Conservation (phyloP, 1,140 invertebrate genomes). For the Ridgeia piscesae region DNA sequence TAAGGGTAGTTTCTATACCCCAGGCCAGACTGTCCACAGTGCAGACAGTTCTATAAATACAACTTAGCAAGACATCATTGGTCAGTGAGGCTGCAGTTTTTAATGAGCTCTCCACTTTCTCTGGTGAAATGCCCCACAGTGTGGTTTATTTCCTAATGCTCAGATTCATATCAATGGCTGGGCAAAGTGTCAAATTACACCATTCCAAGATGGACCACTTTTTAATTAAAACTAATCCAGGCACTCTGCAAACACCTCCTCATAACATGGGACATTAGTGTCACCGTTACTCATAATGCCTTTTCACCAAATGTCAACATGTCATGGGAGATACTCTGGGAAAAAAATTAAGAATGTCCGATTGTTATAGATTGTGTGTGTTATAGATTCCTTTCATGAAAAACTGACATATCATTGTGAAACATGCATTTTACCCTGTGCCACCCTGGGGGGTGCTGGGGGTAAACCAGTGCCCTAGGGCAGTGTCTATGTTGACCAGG, state of each 20-base stretch:
- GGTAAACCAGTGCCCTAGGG: not conserved
- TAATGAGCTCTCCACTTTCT: not conserved
- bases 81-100: not conserved
- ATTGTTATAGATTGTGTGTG: not conserved
- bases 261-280: not conserved
- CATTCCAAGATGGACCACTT: not conserved
- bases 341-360: not conserved
- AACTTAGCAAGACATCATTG: not conserved
- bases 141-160: not conserved
- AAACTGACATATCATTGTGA: not conserved
- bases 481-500: not conserved
- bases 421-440: not conserved
- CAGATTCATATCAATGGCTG: not conserved
- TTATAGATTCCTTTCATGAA: not conserved
- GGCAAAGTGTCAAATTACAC: not conserved
- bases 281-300: not conserved
- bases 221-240: not conserved
- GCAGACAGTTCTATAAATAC: not conserved
- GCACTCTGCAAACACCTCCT: not conserved
- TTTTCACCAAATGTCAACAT: not conserved
- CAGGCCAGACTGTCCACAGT: not conserved
- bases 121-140: not conserved
- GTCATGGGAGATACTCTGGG: not conserved
- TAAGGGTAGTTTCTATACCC: not conserved
- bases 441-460: not conserved